Conservation (phyloP, 2,797 vertebrate genomes). For the Sternotherus odoratus region DNA sequence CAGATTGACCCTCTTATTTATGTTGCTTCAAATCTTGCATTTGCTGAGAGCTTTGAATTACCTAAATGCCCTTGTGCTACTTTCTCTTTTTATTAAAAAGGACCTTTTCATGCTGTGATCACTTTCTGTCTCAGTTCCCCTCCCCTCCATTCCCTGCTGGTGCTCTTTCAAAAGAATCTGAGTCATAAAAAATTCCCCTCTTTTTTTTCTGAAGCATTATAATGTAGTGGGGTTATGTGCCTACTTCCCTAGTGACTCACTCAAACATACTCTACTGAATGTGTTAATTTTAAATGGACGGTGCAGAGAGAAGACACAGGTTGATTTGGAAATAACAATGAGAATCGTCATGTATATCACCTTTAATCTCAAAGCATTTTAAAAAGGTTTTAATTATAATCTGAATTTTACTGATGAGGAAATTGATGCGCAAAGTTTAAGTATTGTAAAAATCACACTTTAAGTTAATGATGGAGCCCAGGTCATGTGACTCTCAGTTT, state of each 20-base stretch:
- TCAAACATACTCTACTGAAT: conserved; percentile 16
- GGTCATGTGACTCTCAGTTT: not conserved
- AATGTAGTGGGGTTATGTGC: not conserved
- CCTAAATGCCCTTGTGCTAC: not conserved
- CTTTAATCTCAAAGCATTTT: conserved; percentile 21
- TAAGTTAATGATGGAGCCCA: not conserved
- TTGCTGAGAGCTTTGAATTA: conserved; percentile 36
- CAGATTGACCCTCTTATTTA: conserved; percentile 41
- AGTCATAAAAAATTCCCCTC: not conserved
- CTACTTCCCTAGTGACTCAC: not conserved
- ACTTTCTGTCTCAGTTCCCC: conserved; percentile 11
- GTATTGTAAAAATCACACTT: not conserved
- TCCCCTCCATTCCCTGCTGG: not conserved
- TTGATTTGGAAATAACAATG: not conserved
- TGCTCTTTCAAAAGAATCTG: not conserved
- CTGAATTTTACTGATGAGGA: conserved; percentile 3
- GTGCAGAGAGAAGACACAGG: accelerated
- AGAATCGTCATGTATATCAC: not conserved
- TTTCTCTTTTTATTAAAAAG: conserved; percentile 41
- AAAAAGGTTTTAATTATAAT: not conserved
- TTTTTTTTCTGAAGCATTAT: not conserved
- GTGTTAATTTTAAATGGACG: conserved; percentile 10
- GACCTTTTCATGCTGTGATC: not conserved
- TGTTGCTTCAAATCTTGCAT: conserved; percentile 54
- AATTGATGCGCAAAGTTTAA: not conserved